phyloP scores from a whole-genome alignment of 53 echinoderm and acorn worm genomes.

The Patiria pectinifera region DNA sequence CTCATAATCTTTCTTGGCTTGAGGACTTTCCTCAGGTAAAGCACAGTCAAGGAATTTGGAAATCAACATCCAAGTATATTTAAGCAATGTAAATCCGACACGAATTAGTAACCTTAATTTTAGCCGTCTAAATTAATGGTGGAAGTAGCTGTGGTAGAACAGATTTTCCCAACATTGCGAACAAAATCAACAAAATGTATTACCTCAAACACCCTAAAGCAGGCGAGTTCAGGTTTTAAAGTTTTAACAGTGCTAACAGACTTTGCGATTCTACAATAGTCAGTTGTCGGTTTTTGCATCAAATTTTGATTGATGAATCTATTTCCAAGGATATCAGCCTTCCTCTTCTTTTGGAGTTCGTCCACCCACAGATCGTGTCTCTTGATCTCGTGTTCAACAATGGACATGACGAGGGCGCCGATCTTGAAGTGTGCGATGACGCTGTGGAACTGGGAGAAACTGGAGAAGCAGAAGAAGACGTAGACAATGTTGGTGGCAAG shows the following conservation, averaged over 20 bases:
- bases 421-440: slow-evolving; percentile 97
- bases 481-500: slow-evolving; percentile 99
- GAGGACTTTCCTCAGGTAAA: slow-evolving; percentile 79
- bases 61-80: neutral
- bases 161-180: too few species aligned
- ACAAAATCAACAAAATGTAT: too few species aligned
- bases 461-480: slow-evolving; percentile 99
- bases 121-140: too few species aligned
- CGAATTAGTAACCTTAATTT: too few species aligned
- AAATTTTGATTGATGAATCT: too few species aligned
- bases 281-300: too few species aligned
- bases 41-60: slow-evolving; percentile 5
- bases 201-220: too few species aligned
- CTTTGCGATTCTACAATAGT: too few species aligned
- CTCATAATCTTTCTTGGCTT: slow-evolving; percentile 92
- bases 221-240: too few species aligned
- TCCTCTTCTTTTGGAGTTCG: slow-evolving; percentile 94
- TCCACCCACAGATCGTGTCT: slow-evolving; percentile 90
- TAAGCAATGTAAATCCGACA: neutral
- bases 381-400: slow-evolving; percentile 94
- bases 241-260: too few species aligned
- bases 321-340: slow-evolving; percentile 96
- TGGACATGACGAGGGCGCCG: slow-evolving; percentile 95
- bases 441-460: slow-evolving; percentile 96
- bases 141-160: too few species aligned